Base-by-base conservation (phyloP, 2,113 vertebrate genomes). In the Sylvilagus bachmani region DNA sequence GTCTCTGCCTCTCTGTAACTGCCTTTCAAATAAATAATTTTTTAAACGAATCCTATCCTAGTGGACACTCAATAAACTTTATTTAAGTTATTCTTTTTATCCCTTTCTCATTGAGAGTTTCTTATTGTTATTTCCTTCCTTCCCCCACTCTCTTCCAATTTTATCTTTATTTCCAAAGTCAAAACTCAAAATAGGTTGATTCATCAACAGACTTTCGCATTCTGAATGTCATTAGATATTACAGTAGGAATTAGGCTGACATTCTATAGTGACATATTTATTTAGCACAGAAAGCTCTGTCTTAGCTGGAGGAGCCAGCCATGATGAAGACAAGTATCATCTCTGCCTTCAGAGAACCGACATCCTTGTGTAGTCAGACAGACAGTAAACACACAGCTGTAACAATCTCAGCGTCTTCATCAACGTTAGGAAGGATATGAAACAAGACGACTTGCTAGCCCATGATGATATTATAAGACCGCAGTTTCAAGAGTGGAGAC, bases 151-250 rank as follows among this genome's bases (percentile, higher is more conserved):
- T 90, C 11, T 64, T 53, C 49, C 17, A 44, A 69, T 85, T 92
- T 51, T 55, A 79, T 6, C 10, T 66, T 70, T 85, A 77, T 80
- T 95, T 86, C 71, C 62, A 80, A 95, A 79, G 14, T 36, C n/a
- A 92, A 73, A 87, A 92, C 9, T 80, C 67, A 85, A 75, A 81
- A n/a, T 25, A n/a, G 75, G 73, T 69, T 66, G 64, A 74, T 86
- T 90, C 21, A 89, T 78, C 69, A 71, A 85, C 31, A 70, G 25
- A n/a, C 61, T 79, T 62, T 55, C 75, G 44, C 10, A 49, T 1
- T 44, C 55, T 91, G 38, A 81, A 93, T 58, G 38, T 64, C 55
- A 90, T 16, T 44, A 58, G 55, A 58, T 58, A 58, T 58, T 58
- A 17, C 17, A 58, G 22, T 29, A 78, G 70, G 33, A 86, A 94